Base-by-base conservation (phyloP, 2,888 invertebrate genomes). In the Eubasilissa splendida region DNA sequence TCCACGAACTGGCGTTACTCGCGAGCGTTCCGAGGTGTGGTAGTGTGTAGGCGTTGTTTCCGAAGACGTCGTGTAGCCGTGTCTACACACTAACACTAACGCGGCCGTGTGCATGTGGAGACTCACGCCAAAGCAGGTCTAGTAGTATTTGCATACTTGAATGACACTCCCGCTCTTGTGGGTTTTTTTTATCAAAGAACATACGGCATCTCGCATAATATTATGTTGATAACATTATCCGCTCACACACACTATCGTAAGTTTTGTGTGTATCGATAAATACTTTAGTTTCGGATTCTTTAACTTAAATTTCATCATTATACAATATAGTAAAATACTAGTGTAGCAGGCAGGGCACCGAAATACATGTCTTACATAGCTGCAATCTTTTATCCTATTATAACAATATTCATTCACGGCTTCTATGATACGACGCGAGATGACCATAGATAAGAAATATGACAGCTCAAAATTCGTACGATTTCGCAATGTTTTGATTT, bases 131-230 rank as follows among this genome's bases (percentile, higher is more conserved):
- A 54, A n/a, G 56, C 33, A 31, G 42, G 7, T 7, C 31, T 71
- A 33, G 54, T 71, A 5, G 74, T 74, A 74, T 60, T 74, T 59
- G 59, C 74, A 74, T 74, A 74, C 74, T 74, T 50, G 59, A 74
- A 74, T 59, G 74, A 74, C 74, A 74, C 74, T 74, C 74, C 74
- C 59, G 74, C 22, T 71, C 14, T 59, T 59, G 60, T 74, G 74
- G 59, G 10, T 54, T 73, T 33, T 73, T 74, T 74, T 60, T 22
- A 42, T 59, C 54, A 56, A 71, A 71, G 33, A 71, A 71, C 71
- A 65, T 65, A 33, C 65, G 65, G 65, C 22, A 65, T 65, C 65
- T 65, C 65, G 65, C 65, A 65, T 65, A 65, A 65, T 65, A 42
- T 42, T 42, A 42, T 42, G 2, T 58, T 58, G 58, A 58, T 58